Evolutionary conservation across 2,797 vertebrate species (phyloP), one percentile per base, ranked within the genome.

Genomic region (Phaenicophaeus curvirostris): DNA sequence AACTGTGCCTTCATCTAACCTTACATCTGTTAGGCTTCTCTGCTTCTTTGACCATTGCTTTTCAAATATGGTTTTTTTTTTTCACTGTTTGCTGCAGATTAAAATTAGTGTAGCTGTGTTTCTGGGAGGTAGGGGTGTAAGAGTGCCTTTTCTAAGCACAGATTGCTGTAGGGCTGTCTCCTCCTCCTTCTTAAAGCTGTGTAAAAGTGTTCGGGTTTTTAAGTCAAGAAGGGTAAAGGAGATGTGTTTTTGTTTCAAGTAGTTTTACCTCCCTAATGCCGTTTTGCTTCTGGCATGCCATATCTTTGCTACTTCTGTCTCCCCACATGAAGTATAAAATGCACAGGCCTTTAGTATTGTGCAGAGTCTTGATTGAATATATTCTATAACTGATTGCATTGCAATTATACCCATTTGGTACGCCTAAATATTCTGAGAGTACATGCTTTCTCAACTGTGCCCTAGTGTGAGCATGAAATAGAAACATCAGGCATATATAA

Each of bases 401-500:
- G 54, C 80, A 83, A 42, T 93, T 92, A 80, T 71, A 84, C 41
- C 69, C 63, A 13, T 48, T 75, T 74, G 69, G 42, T 89, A 48
- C 8, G 8, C 66, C 73, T 65, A 74, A 79, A 68, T 72, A 88
- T 92, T 79, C 72, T 69, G 65, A 84, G 85, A 82, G 55, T 74
- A 55, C 31, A 33, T 57, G 9, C 19, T 73, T 57, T 85, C 51
- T 85, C 58, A 94, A 73, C 67, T 91, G 54, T 91, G 85, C 50
- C 51, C 37, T 72, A 31, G 59, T 58, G 54, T 85, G 31, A 86
- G 35, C 78, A 74, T 76, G 74, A 86, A 90, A 87, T 53, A 94
- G 76, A 93, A 87, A 76, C 94, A 87, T 92, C 84, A 94, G 41
- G 88, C 90, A 94, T 93, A 80, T 89, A 95, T 93, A 94, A 94